Evolutionary conservation across 2,113 vertebrate genomes (phyloP), one percentile per base, ranked within the genome.

Genomic region (Brachirus orientalis): DNA sequence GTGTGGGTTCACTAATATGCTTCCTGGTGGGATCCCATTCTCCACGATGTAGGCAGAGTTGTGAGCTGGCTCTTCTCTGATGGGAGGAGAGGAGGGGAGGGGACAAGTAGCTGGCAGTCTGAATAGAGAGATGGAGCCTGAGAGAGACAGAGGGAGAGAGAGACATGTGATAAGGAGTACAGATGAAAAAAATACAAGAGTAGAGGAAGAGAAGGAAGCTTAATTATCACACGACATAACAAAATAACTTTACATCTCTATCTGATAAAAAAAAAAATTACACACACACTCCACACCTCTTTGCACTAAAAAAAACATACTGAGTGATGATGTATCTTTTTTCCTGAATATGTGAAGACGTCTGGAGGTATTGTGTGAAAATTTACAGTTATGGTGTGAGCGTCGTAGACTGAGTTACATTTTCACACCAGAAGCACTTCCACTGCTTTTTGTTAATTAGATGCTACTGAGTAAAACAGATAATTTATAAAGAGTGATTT

Each of bases 1-100:
- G 48, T 96, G 95, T 0, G 97, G 97, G 85, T 98, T 99, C 65
- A 99, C 89, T 36, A 99, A 91, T 81, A 99, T 96, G 86, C 96
- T 98, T 75, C 97, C 97, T 0, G 97, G 97, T 0, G 95, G 95
- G 85, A 99, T 99, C 52, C 95, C 96, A 51, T 96, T 95, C 91
- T 97, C 97, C 70, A 95, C 85, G 73, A 97, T 94, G 79, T 95
- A 98, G 90, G 94, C 91, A 73, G 95, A 92, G 92, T 86, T 95
- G 61, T 80, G 88, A 90, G 0, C 37, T 1, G 70, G 72, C 54
- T 94, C 90, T 69, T 90, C 88, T 1, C 65, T 89, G 83, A 4
- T 89, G 88, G 84, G 93, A 89, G 71, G 72, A 83, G 82, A 84
- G 56, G 0, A 88, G 44, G 71, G 88, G 82, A 13, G 92, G 71